Percentiles rank a stretch among this genome's conserved stretches.
Evolutionary conservation across 2,888 invertebrate genomes (phyloP).

Genomic region (Eupithecia vulgata): DNA sequence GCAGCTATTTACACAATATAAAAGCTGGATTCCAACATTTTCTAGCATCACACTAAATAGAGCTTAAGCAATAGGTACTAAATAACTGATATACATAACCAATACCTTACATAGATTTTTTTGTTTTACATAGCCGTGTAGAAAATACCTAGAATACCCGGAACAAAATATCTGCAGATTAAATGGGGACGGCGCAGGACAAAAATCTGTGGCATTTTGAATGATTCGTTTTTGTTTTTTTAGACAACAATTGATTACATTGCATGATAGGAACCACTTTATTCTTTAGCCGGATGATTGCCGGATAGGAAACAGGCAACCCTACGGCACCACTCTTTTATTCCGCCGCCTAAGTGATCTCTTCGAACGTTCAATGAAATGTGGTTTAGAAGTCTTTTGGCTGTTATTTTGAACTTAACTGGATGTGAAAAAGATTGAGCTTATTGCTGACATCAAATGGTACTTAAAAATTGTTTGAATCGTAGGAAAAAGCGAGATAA

Average conservation of each 20-base stretch:
- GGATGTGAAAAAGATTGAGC: conserved; percentile 40
- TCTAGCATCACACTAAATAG: too few relatives aligned
- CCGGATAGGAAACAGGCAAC: conserved; percentile 1
- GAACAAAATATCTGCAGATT: background rate
- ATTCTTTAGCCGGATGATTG: background rate
- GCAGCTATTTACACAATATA: too few relatives aligned
- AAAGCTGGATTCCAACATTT: too few relatives aligned
- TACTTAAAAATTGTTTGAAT: conserved; percentile 30
- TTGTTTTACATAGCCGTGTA: background rate
- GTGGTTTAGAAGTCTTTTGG: conserved; percentile 55
- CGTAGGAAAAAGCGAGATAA: background rate
- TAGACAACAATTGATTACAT: too few relatives aligned
- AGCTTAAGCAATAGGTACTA: too few relatives aligned
- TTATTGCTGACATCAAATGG: conserved; percentile 34
- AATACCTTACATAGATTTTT: background rate
- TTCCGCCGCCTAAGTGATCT: conserved; percentile 49
- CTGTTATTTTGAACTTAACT: conserved; percentile 52
- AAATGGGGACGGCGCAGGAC: background rate
- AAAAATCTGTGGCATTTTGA: too few relatives aligned
- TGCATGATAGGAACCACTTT: background rate
- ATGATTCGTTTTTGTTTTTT: too few relatives aligned
- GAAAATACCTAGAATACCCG: background rate
- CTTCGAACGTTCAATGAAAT: conserved; percentile 50
- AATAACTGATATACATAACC: too few relatives aligned
- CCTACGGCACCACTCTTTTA: conserved; percentile 36